Percentiles rank a stretch among this genome's conserved stretches.
Conservation (phyloP, 2,888 invertebrate species). For the Ecliptopera silaceata region DNA sequence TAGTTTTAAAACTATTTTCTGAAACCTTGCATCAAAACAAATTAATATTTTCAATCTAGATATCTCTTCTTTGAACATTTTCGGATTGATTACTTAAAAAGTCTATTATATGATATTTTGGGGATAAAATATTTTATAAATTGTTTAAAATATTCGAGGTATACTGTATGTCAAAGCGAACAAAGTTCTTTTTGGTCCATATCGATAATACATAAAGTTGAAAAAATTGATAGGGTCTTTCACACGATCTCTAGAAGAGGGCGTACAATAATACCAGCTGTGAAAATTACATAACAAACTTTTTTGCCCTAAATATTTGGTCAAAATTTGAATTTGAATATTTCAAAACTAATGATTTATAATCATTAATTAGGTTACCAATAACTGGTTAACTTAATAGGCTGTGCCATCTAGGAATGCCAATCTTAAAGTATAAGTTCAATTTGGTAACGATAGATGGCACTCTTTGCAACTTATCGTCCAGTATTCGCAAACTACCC, state of each 20-base stretch:
- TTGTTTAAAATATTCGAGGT: neutral
- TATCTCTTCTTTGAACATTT: too few species aligned
- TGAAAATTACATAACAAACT: too few species aligned
- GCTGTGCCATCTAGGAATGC: too few species aligned
- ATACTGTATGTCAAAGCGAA: slow-evolving; percentile 10
- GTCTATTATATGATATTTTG: slow-evolving; percentile 8
- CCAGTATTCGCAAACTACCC: neutral
- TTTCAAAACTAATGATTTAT: too few species aligned
- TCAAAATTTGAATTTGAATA: too few species aligned
- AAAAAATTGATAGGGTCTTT: neutral
- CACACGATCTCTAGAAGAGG: neutral
- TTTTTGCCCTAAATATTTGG: too few species aligned
- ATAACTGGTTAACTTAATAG: too few species aligned
- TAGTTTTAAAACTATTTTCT: too few species aligned
- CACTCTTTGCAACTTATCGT: neutral
- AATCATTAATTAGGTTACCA: too few species aligned
- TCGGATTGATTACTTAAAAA: neutral
- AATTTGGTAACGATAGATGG: neutral
- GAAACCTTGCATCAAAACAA: too few species aligned
- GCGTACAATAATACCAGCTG: too few species aligned
- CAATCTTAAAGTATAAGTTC: neutral
- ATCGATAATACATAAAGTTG: neutral
- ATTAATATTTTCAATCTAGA: too few species aligned
- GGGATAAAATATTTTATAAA: neutral
- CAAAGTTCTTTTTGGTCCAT: slow-evolving; percentile 17